These are phyloP conservation scores for Aphaenogaster floridana DNA, from an alignment of 1,140 invertebrate genomes.

Conservation along the genomic window DNA sequence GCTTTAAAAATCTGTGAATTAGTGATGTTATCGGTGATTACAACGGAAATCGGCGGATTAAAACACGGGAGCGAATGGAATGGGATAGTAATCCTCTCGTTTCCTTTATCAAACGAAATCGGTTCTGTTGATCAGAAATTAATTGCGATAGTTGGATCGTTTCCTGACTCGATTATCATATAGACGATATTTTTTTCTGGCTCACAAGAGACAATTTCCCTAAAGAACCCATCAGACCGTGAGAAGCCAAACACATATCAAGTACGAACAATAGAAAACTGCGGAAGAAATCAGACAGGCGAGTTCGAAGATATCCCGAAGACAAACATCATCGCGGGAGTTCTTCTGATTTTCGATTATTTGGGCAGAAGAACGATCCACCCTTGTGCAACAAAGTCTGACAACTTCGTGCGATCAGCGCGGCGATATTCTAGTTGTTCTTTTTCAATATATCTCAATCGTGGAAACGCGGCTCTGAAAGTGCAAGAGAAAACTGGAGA, in stretches of 20 bases:
- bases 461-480: neutral
- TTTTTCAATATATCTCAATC: conserved; percentile 14
- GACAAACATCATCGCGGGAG: conserved; percentile 35
- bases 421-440: conserved; percentile 26
- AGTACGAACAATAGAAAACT: conserved; percentile 23
- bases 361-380: conserved; percentile 27
- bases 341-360: conserved; percentile 46
- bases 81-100: neutral
- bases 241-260: conserved; percentile 10
- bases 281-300: conserved; percentile 31
- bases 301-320: conserved; percentile 38
- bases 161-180: conserved; percentile 12
- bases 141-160: conserved; percentile 21
- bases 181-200: conserved; percentile 2
- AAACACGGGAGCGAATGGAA: neutral
- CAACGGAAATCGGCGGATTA: conserved; percentile 32
- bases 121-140: conserved; percentile 9
- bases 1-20: conserved; percentile 5
- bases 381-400: conserved; percentile 1
- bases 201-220: conserved; percentile 17
- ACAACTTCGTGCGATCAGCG: conserved; percentile 15
- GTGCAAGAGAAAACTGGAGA: neutral
- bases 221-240: neutral
- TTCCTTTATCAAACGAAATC: conserved; percentile 31
- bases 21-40: conserved; percentile 10